These are phyloP conservation scores for Glareola pratincola DNA, from an alignment of 2,113 vertebrate genomes.

Conservation along the genomic window DNA sequence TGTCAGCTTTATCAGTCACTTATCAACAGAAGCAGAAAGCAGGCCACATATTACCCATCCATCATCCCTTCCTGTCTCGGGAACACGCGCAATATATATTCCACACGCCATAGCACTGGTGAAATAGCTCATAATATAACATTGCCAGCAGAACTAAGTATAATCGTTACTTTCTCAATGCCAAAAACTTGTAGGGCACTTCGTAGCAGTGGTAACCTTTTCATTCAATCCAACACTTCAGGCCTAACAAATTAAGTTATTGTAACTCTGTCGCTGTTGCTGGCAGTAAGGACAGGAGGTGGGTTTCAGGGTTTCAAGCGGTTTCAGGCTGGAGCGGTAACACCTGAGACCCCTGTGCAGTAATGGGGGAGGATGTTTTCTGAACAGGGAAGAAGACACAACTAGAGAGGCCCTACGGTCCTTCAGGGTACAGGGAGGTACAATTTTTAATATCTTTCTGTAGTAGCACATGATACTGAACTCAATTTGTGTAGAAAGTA, in stretches of 20 bases:
- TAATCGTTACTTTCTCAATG: background rate
- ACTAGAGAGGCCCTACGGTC: background rate
- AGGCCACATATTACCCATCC: constrained; percentile 34
- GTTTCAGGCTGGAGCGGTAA: background rate
- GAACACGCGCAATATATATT: background rate
- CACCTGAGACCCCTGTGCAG: background rate
- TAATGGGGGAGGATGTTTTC: background rate
- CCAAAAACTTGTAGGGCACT: background rate
- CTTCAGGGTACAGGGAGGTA: background rate
- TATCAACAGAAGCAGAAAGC: constrained; percentile 54
- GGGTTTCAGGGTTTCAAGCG: background rate
- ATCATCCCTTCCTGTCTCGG: constrained; percentile 35
- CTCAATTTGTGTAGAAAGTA: background rate
- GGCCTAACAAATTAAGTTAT: background rate
- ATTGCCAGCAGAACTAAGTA: background rate
- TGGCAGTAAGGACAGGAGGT: background rate
- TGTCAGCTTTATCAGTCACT: constrained; percentile 61
- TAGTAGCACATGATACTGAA: background rate
- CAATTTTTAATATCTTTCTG: background rate
- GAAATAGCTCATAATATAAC: background rate
- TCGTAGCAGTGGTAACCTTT: rapidly evolving
- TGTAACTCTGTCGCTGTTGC: rapidly evolving
- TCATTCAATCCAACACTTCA: background rate
- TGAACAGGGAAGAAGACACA: rapidly evolving
- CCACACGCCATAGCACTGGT: background rate